Evolutionary conservation across 2,797 vertebrate genomes (phyloP).

Genomic region (Dendrocincla fuliginosa): DNA sequence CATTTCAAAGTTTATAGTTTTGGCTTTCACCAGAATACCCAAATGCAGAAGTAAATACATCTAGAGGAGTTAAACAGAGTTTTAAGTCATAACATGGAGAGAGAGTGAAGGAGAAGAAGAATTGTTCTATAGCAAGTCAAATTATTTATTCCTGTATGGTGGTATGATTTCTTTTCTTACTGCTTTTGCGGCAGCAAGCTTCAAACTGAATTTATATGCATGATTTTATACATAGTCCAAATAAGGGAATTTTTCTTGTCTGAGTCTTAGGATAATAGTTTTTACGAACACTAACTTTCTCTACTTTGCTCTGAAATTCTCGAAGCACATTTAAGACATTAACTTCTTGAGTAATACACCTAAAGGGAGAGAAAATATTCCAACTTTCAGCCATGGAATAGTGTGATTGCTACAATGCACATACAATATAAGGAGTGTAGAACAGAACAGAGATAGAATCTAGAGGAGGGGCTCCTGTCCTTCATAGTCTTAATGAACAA

Average conservation of each 20-base stretch:
- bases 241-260: not conserved
- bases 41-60: constrained; percentile 64
- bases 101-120: not conserved
- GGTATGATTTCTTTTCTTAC: not conserved
- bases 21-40: constrained; percentile 61
- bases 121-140: not conserved
- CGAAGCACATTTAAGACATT: not conserved
- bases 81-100: constrained; percentile 36
- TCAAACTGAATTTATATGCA: not conserved
- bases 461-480: not conserved
- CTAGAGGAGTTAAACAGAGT: constrained; percentile 50
- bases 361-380: not conserved
- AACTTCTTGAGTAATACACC: not conserved
- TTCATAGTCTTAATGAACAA: not conserved
- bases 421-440: not conserved
- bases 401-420: not conserved
- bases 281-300: not conserved
- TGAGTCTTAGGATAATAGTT: not conserved
- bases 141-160: not conserved
- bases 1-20: constrained; percentile 70
- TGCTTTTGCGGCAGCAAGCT: not conserved
- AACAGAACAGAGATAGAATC: not conserved
- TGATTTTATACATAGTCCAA: not conserved
- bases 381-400: not conserved
- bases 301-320: not conserved